Evolutionary conservation across 1,140 invertebrate species (phyloP).

Genomic region (Trissolcus basalis): DNA sequence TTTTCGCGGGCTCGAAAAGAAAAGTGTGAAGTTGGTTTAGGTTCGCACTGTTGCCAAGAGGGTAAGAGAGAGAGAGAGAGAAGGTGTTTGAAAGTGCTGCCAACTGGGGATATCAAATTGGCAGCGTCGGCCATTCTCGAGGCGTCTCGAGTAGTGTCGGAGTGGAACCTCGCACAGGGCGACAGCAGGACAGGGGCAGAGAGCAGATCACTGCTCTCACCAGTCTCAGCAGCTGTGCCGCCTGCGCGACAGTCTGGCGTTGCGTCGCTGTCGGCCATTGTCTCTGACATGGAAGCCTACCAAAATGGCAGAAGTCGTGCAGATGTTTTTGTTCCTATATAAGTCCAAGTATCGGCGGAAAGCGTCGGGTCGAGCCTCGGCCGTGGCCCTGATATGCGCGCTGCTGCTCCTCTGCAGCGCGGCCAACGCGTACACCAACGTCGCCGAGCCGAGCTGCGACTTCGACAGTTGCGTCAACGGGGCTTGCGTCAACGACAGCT

Average conservation of each 20-base stretch:
- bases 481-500: constrained; percentile 88
- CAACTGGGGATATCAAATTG: too few relatives aligned
- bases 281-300: constrained; percentile 74
- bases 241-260: constrained; percentile 30
- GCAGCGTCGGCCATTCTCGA: too few relatives aligned
- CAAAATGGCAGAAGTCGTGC: constrained; percentile 86
- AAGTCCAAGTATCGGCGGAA: constrained; percentile 89
- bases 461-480: constrained; percentile 82
- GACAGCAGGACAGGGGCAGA: too few relatives aligned
- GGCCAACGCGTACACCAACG: constrained; percentile 52
- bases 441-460: constrained; percentile 67
- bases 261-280: constrained; percentile 72
- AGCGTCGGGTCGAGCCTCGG: constrained; percentile 60
- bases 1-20: too few relatives aligned
- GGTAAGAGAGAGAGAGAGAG: too few relatives aligned
- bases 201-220: background rate
- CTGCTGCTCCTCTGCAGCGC: constrained; percentile 53
- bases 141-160: too few relatives aligned
- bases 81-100: too few relatives aligned
- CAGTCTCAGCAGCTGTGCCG: constrained; percentile 11
- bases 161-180: too few relatives aligned
- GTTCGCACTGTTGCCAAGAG: too few relatives aligned
- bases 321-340: constrained; percentile 90
- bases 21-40: too few relatives aligned
- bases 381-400: constrained; percentile 43